A percentile compares a stretch with the other conserved stretches of the same genome.
Conservation (phyloP, 2,888 invertebrate species). For the Archips xylosteana region DNA sequence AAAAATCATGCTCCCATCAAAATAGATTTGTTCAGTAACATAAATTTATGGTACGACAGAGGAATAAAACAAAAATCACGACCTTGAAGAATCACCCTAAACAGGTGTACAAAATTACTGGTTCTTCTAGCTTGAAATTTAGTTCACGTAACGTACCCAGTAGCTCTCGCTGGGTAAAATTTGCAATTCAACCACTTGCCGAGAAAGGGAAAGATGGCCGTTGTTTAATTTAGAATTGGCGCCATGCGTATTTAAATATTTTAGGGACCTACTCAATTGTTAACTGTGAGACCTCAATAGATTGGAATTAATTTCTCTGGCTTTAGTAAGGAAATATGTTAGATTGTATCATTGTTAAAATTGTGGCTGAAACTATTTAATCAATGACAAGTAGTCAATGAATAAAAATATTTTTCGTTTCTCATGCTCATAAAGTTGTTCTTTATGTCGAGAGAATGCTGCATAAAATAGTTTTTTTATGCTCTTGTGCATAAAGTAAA, state of each 20-base stretch:
- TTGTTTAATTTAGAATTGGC: constrained; percentile 57
- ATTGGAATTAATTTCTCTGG: constrained; percentile 10
- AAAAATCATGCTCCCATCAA: too few species aligned
- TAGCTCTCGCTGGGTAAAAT: constrained; percentile 51
- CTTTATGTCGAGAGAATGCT: too few species aligned
- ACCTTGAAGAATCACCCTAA: too few species aligned
- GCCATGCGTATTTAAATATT: constrained; percentile 20
- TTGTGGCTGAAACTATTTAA: too few species aligned
- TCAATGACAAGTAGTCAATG: too few species aligned
- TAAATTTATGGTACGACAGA: too few species aligned
- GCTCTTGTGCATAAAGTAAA: too few species aligned
- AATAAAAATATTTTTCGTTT: too few species aligned
- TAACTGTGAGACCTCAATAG: constrained; percentile 22
- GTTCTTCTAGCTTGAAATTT: not conserved
- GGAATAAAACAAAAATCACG: too few species aligned
- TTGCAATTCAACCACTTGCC: constrained; percentile 69
- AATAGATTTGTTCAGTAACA: too few species aligned
- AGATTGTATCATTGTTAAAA: not conserved
- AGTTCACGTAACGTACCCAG: constrained; percentile 49
- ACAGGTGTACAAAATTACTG: not conserved
- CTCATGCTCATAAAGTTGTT: too few species aligned
- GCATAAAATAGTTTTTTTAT: too few species aligned
- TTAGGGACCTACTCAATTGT: constrained; percentile 7
- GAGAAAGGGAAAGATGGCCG: constrained; percentile 58
- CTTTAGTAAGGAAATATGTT: not conserved